Evolutionary conservation across 2,113 vertebrate genomes (phyloP).

Genomic region (Bostrychus sinensis): DNA sequence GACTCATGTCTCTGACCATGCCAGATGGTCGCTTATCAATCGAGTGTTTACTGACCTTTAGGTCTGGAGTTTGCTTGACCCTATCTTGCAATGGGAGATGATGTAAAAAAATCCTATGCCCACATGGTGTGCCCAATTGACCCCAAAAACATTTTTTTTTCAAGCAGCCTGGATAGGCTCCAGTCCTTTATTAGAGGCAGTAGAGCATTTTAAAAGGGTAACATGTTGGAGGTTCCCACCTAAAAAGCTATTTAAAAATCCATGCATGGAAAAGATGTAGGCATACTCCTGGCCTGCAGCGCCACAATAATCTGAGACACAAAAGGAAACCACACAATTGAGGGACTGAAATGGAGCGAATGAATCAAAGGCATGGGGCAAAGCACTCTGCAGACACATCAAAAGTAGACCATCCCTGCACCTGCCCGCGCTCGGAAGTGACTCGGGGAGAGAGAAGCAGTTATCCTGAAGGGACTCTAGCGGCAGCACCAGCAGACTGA

Average conservation of each 20-base stretch:
- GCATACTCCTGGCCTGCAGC: constrained; percentile 17
- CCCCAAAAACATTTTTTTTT: too few relatives aligned
- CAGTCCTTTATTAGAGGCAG: too few relatives aligned
- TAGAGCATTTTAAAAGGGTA: not conserved
- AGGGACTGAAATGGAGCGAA: constrained; percentile 49
- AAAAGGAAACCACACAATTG: constrained; percentile 24
- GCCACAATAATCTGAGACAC: constrained; percentile 35
- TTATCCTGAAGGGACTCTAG: constrained; percentile 20
- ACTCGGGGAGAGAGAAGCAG: constrained; percentile 15
- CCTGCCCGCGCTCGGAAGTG: constrained; percentile 55
- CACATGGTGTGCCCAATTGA: too few relatives aligned
- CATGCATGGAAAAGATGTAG: constrained; percentile 32
- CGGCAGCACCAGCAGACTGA: constrained; percentile 1
- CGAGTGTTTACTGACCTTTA: too few relatives aligned
- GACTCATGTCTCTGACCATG: too few relatives aligned
- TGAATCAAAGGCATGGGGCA: constrained; percentile 71
- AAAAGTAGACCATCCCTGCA: constrained; percentile 70
- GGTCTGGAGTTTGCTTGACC: too few relatives aligned
- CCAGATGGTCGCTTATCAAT: too few relatives aligned
- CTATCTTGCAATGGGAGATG: too few relatives aligned
- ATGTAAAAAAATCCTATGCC: too few relatives aligned
- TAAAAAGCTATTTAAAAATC: constrained; percentile 4
- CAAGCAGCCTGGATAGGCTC: too few relatives aligned
- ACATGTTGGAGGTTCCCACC: constrained; percentile 19
- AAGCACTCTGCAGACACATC: constrained; percentile 68